Evolutionary conservation across 1,140 invertebrate species (phyloP).

Genomic region (Lordiphosa stackelbergi): DNA sequence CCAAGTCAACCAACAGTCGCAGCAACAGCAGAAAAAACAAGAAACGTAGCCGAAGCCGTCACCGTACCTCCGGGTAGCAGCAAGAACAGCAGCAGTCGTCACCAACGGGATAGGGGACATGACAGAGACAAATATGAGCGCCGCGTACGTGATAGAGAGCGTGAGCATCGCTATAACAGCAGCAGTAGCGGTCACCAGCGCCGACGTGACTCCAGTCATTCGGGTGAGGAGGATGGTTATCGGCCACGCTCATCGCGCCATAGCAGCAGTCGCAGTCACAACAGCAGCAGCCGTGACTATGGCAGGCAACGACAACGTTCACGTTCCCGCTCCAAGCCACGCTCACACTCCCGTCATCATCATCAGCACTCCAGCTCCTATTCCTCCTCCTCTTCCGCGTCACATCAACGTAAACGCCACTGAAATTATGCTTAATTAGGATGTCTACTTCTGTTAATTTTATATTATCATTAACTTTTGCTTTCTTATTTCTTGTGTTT

Average conservation of each 20-base stretch:
- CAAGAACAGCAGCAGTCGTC: constrained; percentile 18
- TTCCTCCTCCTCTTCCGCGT: constrained; percentile 49
- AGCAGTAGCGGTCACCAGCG: constrained; percentile 18
- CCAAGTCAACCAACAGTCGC: constrained; percentile 39
- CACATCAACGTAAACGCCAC: constrained; percentile 52
- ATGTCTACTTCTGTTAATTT: constrained; percentile 5
- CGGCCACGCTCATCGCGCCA: constrained; percentile 32
- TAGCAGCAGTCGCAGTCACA: constrained; percentile 33
- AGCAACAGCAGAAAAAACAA: constrained; percentile 19
- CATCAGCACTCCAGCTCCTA: constrained; percentile 47
- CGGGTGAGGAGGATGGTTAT: constrained; percentile 36
- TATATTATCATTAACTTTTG: constrained; percentile 16
- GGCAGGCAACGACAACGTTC: constrained; percentile 28
- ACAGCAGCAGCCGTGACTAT: constrained; percentile 36
- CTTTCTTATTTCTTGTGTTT: constrained; percentile 8
- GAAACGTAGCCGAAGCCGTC: constrained; percentile 19
- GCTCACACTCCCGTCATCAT: constrained; percentile 25
- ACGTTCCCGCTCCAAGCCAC: constrained; percentile 60
- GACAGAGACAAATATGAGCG: constrained; percentile 15
- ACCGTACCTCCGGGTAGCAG: constrained; percentile 12
- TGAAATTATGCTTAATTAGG: constrained; percentile 20
- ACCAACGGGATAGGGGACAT: constrained; percentile 25
- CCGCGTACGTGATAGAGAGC: constrained; percentile 10
- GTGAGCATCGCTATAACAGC: constrained; percentile 19
- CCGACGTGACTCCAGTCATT: constrained; percentile 39